Evolutionary conservation across 2,888 invertebrate species (phyloP).

Genomic region (Thymelicus sylvestris): DNA sequence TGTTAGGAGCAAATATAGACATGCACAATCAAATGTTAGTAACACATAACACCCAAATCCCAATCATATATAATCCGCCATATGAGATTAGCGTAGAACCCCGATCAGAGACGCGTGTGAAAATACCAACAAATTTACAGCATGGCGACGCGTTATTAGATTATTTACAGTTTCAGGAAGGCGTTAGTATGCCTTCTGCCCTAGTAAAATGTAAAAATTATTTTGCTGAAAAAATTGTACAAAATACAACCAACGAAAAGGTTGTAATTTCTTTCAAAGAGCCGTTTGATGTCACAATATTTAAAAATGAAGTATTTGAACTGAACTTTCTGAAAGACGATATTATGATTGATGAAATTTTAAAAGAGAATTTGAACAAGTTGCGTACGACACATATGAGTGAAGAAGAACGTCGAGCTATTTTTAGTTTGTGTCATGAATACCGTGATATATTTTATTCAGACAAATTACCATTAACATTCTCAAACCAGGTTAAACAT

Average conservation of each 20-base stretch:
- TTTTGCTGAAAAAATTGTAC: constrained; percentile 36
- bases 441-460: constrained; percentile 20
- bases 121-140: constrained; percentile 22
- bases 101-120: constrained; percentile 28
- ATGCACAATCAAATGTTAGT: too few relatives aligned
- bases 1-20: not conserved
- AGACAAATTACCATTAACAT: too few relatives aligned
- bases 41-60: not conserved
- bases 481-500: too few relatives aligned
- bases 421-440: constrained; percentile 45
- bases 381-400: constrained; percentile 45
- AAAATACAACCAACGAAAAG: constrained; percentile 32
- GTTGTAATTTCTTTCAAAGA: constrained; percentile 14
- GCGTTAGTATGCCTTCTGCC: constrained; percentile 38
- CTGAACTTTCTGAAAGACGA: constrained; percentile 14
- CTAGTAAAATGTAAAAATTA: constrained; percentile 37
- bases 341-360: constrained; percentile 9
- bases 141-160: constrained; percentile 35
- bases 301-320: constrained; percentile 16
- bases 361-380: constrained; percentile 16
- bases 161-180: constrained; percentile 32
- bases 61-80: constrained; percentile 12
- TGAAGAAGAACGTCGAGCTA: constrained; percentile 45
- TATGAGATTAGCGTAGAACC: constrained; percentile 16
- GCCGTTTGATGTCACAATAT: constrained; percentile 14